Percentiles rank a stretch among this genome's conserved stretches.
Evolutionary conservation across 1,140 invertebrate genomes (phyloP).

Genomic region (Dendrolimus punctatus): DNA sequence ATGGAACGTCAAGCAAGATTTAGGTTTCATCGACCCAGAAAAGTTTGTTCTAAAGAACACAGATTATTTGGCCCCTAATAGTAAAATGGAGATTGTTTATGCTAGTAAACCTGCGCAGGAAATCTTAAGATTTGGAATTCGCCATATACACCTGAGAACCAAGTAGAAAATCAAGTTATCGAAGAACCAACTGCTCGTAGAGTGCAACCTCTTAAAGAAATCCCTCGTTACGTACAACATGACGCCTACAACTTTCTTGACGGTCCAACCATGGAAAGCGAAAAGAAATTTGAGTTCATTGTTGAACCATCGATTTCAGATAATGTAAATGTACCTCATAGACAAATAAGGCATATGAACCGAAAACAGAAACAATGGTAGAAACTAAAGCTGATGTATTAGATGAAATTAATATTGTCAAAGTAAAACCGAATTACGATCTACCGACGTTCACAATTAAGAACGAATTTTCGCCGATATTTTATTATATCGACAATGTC

Average conservation of each 20-base stretch:
- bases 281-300: constrained; percentile 50
- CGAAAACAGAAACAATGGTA: constrained; percentile 32
- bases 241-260: constrained; percentile 68
- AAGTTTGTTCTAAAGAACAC: constrained; percentile 75
- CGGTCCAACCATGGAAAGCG: constrained; percentile 51
- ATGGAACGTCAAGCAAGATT: constrained; percentile 73
- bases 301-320: constrained; percentile 43
- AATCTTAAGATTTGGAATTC: constrained; percentile 49
- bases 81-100: constrained; percentile 73
- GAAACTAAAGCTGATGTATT: constrained; percentile 26
- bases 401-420: constrained; percentile 55
- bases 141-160: constrained; percentile 35
- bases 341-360: constrained; percentile 58
- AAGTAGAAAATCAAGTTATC: constrained; percentile 44
- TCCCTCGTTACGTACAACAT: constrained; percentile 48
- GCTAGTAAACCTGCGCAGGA: constrained; percentile 66
- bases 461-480: constrained; percentile 79
- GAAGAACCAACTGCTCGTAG: constrained; percentile 54
- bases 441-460: constrained; percentile 88
- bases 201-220: constrained; percentile 53
- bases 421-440: constrained; percentile 77
- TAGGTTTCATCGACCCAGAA: constrained; percentile 66
- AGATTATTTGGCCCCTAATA: constrained; percentile 73
- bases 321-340: constrained; percentile 48
- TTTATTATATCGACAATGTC: constrained; percentile 72